phyloP scores from a whole-genome alignment of 2,797 vertebrate genomes.

The Amblyopsis hoosieri region DNA sequence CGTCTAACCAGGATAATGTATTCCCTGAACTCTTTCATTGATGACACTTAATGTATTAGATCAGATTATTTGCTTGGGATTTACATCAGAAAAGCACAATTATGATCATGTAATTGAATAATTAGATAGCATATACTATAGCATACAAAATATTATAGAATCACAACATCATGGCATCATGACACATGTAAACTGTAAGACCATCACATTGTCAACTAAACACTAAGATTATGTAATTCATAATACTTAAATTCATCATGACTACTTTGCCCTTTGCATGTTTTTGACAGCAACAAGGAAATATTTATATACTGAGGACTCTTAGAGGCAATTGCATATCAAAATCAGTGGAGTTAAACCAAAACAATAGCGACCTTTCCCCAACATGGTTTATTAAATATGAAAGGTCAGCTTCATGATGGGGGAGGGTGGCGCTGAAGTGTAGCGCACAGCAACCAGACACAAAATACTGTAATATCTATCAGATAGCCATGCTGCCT shows the following conservation, averaged over 20 bases:
- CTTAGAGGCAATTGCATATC: conserved; percentile 69
- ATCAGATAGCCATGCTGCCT: conserved; percentile 45
- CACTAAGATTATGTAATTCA: conserved; percentile 17
- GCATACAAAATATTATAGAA: no score
- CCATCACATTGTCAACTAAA: conserved; percentile 21
- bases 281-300: conserved; percentile 68
- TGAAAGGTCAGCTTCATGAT: conserved; percentile 75
- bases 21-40: conserved; percentile 30
- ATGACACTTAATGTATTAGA: conserved; percentile 49
- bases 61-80: conserved; percentile 29
- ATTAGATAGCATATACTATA: no score
- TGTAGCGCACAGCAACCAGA: conserved; percentile 50
- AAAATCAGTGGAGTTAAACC: conserved; percentile 75
- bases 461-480: conserved; percentile 68
- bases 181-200: conserved; percentile 15
- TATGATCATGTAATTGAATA: conserved; percentile 39
- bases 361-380: conserved; percentile 83
- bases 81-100: conserved; percentile 33
- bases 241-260: conserved; percentile 48
- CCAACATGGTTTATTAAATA: conserved; percentile 80
- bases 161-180: conserved; percentile 5
- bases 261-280: conserved; percentile 69
- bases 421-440: conserved; percentile 48
- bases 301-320: conserved; percentile 70
- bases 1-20: conserved; percentile 38